phyloP scores from a whole-genome alignment of 1,140 invertebrate genomes.

The Eurosta solidaginis region DNA sequence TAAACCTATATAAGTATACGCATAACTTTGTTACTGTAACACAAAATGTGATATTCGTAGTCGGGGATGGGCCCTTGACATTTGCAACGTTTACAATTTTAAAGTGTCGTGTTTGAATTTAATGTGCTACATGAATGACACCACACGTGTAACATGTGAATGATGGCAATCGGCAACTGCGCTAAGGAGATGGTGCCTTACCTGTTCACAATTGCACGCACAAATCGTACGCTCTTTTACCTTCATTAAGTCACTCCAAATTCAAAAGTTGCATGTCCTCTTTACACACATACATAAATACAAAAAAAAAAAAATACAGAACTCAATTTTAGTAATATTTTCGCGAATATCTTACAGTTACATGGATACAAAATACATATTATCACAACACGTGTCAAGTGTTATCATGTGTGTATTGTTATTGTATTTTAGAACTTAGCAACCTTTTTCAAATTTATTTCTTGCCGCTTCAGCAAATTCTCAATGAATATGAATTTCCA shows the following conservation, averaged over 20 bases:
- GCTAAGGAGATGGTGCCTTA: neutral
- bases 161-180: neutral
- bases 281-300: neutral
- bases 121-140: conserved; percentile 14
- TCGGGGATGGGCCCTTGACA: neutral
- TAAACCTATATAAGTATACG: too few species aligned
- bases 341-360: neutral
- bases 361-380: too few species aligned
- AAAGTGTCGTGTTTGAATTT: conserved; percentile 19
- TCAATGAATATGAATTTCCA: neutral
- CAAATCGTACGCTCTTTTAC: too few species aligned
- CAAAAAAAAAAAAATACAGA: neutral
- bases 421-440: neutral
- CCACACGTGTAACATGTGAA: conserved; percentile 9
- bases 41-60: neutral
- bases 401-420: neutral
- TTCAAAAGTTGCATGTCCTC: too few species aligned
- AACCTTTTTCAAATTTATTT: neutral
- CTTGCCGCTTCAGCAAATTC: neutral
- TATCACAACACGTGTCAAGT: neutral
- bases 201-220: too few species aligned
- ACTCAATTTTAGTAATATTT: neutral
- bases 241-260: too few species aligned
- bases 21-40: too few species aligned
- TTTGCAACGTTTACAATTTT: conserved; percentile 1